Percentiles rank a stretch among this genome's conserved stretches.
phyloP scores from a whole-genome alignment of 1,140 invertebrate genomes.

The Potamilus streckersoni region DNA sequence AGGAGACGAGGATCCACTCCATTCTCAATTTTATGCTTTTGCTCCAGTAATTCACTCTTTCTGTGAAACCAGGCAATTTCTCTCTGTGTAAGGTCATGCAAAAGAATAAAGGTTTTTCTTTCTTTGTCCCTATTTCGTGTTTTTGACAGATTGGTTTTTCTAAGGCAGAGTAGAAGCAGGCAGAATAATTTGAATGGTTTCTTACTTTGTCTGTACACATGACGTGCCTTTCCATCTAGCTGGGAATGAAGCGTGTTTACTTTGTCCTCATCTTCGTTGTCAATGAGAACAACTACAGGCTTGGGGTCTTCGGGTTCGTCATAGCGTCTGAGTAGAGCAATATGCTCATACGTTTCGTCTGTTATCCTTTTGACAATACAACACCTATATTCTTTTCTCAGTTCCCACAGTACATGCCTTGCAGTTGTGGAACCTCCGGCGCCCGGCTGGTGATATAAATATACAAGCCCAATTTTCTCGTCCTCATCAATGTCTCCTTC shows the following conservation, averaged over 20 bases:
- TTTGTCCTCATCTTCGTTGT: slow-evolving; percentile 55
- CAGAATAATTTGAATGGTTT: slow-evolving; percentile 32
- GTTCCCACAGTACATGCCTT: slow-evolving; percentile 49
- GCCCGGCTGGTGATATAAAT: slow-evolving; percentile 50
- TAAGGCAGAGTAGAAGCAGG: slow-evolving; percentile 41
- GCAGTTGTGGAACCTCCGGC: slow-evolving; percentile 54
- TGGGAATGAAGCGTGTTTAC: slow-evolving; percentile 25
- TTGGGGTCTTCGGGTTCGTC: slow-evolving; percentile 36
- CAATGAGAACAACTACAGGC: slow-evolving; percentile 47
- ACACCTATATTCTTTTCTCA: slow-evolving; percentile 41
- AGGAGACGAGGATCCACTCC: slow-evolving; percentile 38
- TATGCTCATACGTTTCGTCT: slow-evolving; percentile 44
- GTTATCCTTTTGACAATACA: slow-evolving; percentile 45
- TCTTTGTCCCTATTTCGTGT: not conserved
- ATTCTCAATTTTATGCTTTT: slow-evolving; percentile 30
- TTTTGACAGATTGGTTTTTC: slow-evolving; percentile 26
- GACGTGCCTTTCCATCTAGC: slow-evolving; percentile 39
- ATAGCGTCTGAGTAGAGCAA: slow-evolving; percentile 33
- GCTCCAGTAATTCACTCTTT: slow-evolving; percentile 34
- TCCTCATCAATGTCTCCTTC: slow-evolving; percentile 36
- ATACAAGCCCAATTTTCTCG: slow-evolving; percentile 37
- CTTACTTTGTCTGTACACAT: slow-evolving; percentile 14
- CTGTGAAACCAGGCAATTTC: slow-evolving; percentile 45
- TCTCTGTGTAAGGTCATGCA: slow-evolving; percentile 33
- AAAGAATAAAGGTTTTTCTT: slow-evolving; percentile 29